Evolutionary conservation across 2,888 invertebrate species (phyloP).

Genomic region (Anorthoa munda): DNA sequence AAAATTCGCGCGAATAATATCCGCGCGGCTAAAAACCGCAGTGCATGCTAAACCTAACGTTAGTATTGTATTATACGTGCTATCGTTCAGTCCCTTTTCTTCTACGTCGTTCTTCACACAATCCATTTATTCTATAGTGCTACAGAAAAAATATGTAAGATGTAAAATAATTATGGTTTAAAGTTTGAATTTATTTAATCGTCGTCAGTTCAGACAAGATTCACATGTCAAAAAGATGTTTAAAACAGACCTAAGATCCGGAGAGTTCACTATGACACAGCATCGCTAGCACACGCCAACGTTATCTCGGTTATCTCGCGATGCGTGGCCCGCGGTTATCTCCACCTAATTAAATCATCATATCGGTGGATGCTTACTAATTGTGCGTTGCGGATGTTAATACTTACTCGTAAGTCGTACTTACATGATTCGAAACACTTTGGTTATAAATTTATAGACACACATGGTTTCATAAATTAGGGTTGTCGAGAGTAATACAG

Average conservation of each 20-base stretch:
- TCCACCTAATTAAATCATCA: constrained; percentile 42
- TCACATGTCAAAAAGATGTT: neutral
- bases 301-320: constrained; percentile 49
- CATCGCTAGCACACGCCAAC: constrained; percentile 47
- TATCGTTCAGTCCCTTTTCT: too few relatives aligned
- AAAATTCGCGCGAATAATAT: too few relatives aligned
- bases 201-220: too few relatives aligned
- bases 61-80: too few relatives aligned
- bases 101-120: too few relatives aligned
- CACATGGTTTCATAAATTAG: neutral
- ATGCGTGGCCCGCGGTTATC: constrained; percentile 54
- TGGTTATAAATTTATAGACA: neutral
- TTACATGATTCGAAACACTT: neutral
- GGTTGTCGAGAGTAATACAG: neutral
- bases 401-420: too few relatives aligned
- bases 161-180: too few relatives aligned
- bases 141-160: too few relatives aligned
- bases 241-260: neutral
- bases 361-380: constrained; percentile 29
- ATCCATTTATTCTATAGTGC: too few relatives aligned
- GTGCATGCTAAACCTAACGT: too few relatives aligned
- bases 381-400: constrained; percentile 27
- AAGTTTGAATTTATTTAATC: too few relatives aligned
- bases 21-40: too few relatives aligned
- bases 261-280: constrained; percentile 4